Evolutionary conservation across 2,797 vertebrate genomes (phyloP).

Genomic region (Bryconaethiops microstoma): DNA sequence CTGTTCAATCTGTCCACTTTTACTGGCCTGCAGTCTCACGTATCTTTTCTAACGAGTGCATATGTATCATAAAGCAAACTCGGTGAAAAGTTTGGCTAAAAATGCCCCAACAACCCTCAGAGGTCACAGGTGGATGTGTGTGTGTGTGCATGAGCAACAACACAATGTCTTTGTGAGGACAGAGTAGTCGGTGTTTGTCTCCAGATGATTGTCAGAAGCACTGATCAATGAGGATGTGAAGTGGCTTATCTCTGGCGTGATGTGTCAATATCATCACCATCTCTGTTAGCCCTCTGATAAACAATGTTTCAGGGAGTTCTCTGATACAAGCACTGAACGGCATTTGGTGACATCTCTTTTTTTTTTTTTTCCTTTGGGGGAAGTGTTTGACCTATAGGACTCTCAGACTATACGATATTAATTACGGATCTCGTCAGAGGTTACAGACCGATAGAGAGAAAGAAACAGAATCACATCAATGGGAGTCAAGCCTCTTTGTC

Average conservation of each 20-base stretch:
- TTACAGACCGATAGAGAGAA: background rate
- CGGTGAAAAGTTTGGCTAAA: background rate
- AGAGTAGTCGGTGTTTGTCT: slow-evolving; percentile 51
- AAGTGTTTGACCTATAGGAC: slow-evolving; percentile 29
- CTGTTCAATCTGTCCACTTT: background rate
- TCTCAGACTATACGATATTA: slow-evolving; percentile 2
- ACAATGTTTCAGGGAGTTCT: slow-evolving; percentile 58
- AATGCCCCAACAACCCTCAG: background rate
- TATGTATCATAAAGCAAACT: background rate
- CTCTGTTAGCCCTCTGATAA: slow-evolving; percentile 64
- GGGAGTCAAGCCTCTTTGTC: slow-evolving; percentile 37
- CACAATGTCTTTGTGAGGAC: slow-evolving; percentile 38
- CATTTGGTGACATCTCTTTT: slow-evolving; percentile 45
- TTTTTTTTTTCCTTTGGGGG: slow-evolving; percentile 33
- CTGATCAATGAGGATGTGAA: slow-evolving; percentile 64
- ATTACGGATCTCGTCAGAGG: background rate
- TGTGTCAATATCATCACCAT: slow-evolving; percentile 66
- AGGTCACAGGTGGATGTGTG: slow-evolving; percentile 15
- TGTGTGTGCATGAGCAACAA: slow-evolving; percentile 18
- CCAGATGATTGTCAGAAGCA: slow-evolving; percentile 52
- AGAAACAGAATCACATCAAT: slow-evolving; percentile 21
- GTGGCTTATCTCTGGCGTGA: slow-evolving; percentile 65
- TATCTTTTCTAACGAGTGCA: background rate
- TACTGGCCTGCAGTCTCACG: background rate
- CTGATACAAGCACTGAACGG: slow-evolving; percentile 46